Percentiles rank a stretch among this genome's conserved stretches.
Evolutionary conservation across 2,888 invertebrate genomes (phyloP).

Genomic region (Periphyllus acericola): DNA sequence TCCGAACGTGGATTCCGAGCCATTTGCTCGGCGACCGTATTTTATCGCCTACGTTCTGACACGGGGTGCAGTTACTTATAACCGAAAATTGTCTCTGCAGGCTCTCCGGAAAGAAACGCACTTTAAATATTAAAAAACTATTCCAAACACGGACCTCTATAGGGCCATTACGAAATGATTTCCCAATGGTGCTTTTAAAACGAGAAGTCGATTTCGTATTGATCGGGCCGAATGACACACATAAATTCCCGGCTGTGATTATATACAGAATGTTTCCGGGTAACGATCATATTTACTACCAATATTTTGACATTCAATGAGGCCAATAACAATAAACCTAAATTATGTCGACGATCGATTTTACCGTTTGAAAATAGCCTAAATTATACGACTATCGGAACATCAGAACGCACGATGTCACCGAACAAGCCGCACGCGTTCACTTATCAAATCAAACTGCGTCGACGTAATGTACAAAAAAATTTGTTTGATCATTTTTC

Average conservation of each 20-base stretch:
- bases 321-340: not conserved
- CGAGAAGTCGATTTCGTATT: slow-evolving; percentile 36
- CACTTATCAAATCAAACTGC: no score
- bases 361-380: not conserved
- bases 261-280: not conserved
- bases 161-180: slow-evolving; percentile 21
- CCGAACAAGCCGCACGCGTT: no score
- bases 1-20: slow-evolving; percentile 29
- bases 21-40: slow-evolving; percentile 48
- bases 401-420: no score
- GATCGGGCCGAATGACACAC: not conserved
- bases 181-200: slow-evolving; percentile 40
- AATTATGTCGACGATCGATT: not conserved
- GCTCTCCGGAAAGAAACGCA: not conserved
- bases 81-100: slow-evolving; percentile 13
- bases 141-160: not conserved
- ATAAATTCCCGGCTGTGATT: slow-evolving; percentile 19
- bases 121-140: slow-evolving; percentile 51
- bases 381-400: not conserved
- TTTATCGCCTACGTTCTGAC: slow-evolving; percentile 37
- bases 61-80: not conserved
- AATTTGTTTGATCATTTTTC: no score
- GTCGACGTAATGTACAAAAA: no score
- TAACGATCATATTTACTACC: slow-evolving; percentile 1
- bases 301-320: not conserved